Evolutionary conservation across 2,888 invertebrate species (phyloP).

Genomic region (Micoletzkya japonica): DNA sequence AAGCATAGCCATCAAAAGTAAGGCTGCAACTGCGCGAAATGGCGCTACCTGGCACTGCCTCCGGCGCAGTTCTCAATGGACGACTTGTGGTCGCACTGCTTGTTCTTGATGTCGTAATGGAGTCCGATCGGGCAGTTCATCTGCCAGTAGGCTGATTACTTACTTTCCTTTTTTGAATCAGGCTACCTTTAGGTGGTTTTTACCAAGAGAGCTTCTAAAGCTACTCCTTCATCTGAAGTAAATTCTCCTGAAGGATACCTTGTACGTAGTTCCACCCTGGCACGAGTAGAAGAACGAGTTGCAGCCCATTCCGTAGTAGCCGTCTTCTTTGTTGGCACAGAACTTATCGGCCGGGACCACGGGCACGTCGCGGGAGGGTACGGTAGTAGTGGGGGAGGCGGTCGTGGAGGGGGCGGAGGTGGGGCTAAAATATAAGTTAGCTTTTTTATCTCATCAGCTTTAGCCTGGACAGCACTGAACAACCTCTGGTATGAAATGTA

Average conservation of each 20-base stretch:
- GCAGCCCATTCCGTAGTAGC: conserved; percentile 27
- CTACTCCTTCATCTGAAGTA: no score
- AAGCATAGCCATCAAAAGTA: no score
- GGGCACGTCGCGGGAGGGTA: conserved; percentile 4
- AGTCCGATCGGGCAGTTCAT: neutral
- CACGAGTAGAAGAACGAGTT: conserved; percentile 25
- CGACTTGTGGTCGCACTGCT: neutral
- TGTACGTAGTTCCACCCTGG: conserved; percentile 19
- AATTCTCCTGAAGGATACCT: conserved; percentile 15
- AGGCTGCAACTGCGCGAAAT: no score
- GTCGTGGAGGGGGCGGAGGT: conserved; percentile 8
- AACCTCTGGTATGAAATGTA: no score
- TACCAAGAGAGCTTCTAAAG: no score
- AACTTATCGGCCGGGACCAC: conserved; percentile 10
- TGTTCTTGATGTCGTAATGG: neutral
- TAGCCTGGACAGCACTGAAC: no score
- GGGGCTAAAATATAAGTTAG: no score
- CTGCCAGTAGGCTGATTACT: neutral
- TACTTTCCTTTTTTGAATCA: neutral
- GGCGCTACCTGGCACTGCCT: neutral
- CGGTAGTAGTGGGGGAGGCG: no score
- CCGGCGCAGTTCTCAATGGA: neutral
- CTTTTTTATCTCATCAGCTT: no score
- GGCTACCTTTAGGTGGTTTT: no score
- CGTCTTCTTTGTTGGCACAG: conserved; percentile 14